Evolutionary conservation across 2,888 invertebrate genomes (phyloP).

Genomic region (Oxyteleia sp.): DNA sequence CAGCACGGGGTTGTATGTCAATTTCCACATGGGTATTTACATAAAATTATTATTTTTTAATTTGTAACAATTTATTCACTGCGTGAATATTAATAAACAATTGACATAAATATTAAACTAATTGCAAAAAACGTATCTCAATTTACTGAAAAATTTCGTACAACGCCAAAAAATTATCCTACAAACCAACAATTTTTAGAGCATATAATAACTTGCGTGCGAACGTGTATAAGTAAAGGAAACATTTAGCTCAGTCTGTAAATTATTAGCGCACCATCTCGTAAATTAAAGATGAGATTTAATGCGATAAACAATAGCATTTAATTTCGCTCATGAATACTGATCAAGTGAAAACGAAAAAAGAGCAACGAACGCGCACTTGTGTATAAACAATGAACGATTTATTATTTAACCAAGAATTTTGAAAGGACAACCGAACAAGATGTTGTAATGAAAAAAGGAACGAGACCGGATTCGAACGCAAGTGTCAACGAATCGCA

Average conservation of each 20-base stretch:
- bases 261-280: constrained; percentile 8
- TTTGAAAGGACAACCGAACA: constrained; percentile 24
- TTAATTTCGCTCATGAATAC: constrained; percentile 47
- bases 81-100: too few relatives aligned
- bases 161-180: too few relatives aligned
- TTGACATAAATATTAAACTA: too few relatives aligned
- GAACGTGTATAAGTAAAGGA: background rate
- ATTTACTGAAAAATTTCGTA: too few relatives aligned
- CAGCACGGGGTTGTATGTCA: too few relatives aligned
- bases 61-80: too few relatives aligned
- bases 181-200: too few relatives aligned
- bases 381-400: constrained; percentile 33
- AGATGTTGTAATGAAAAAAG: constrained; percentile 28
- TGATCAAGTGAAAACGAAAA: constrained; percentile 24
- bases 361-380: constrained; percentile 21
- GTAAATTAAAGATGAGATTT: constrained; percentile 43
- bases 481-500: too few relatives aligned
- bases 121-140: too few relatives aligned
- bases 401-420: constrained; percentile 31
- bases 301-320: constrained; percentile 28
- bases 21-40: too few relatives aligned
- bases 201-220: too few relatives aligned
- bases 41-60: too few relatives aligned
- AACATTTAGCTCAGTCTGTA: constrained; percentile 17
- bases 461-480: constrained; percentile 5